Evolutionary conservation across 2,888 invertebrate species (phyloP).

Genomic region (Aproaerema taeniolella): DNA sequence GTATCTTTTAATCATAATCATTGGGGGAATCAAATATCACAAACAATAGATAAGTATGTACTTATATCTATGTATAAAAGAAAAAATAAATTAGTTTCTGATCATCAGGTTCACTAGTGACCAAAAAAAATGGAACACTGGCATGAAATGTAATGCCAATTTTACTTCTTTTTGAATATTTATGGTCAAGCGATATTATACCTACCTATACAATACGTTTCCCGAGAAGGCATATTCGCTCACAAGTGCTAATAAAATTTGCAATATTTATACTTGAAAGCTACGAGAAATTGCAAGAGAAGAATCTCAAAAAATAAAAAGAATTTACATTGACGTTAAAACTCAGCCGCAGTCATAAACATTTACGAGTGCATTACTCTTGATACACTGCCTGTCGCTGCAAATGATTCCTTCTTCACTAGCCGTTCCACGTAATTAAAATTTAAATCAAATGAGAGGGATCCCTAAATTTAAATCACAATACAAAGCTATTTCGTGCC

Average conservation of each 20-base stretch:
- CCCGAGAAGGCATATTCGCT: no score
- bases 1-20: no score
- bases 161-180: no score
- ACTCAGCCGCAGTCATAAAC: constrained; percentile 62
- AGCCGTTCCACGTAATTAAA: constrained; percentile 9
- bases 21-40: no score
- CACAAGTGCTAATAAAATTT: constrained; percentile 50
- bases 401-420: constrained; percentile 44
- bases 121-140: no score
- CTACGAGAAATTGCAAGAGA: constrained; percentile 24
- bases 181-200: no score
- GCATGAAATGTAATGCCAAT: no score
- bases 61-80: no score
- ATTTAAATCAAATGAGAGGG: constrained; percentile 5
- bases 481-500: constrained; percentile 19
- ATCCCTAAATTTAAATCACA: constrained; percentile 31
- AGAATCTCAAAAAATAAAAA: constrained; percentile 56
- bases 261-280: constrained; percentile 24
- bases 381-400: constrained; percentile 48
- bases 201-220: no score
- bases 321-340: constrained; percentile 54
- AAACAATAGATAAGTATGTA: no score
- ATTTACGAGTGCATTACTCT: constrained; percentile 75
- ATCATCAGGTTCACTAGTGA: no score
- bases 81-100: no score